Conservation (phyloP, 2,113 vertebrate genomes). For the Myotis davidii region DNA sequence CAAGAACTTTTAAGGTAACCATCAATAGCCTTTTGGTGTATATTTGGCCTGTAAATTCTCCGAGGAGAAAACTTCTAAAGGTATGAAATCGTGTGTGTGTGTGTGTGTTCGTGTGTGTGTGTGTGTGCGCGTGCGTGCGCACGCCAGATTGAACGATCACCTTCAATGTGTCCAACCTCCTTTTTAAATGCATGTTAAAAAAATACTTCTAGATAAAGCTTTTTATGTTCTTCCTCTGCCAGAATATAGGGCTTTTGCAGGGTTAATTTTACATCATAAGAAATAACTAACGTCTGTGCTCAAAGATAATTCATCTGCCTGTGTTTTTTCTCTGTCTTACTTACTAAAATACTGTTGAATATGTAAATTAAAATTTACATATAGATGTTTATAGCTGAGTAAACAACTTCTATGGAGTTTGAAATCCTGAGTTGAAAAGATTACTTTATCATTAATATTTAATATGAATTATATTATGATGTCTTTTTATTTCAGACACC, state of each 20-base stretch:
- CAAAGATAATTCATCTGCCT: slow-evolving; percentile 68
- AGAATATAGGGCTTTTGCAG: slow-evolving; percentile 53
- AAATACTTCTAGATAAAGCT: slow-evolving; percentile 34
- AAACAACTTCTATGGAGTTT: slow-evolving; percentile 66
- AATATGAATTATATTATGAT: slow-evolving; percentile 33
- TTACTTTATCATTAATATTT: slow-evolving; percentile 58
- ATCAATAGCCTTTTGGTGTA: not conserved
- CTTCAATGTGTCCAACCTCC: not conserved
- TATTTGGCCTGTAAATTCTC: slow-evolving; percentile 34
- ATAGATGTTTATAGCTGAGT: slow-evolving; percentile 58
- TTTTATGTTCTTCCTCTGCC: slow-evolving; percentile 1
- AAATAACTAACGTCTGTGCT: slow-evolving; percentile 61
- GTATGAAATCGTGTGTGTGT: slow-evolving; percentile 24
- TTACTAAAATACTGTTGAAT: slow-evolving; percentile 68
- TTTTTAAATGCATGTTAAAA: slow-evolving; percentile 49
- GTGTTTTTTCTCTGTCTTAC: slow-evolving; percentile 45
- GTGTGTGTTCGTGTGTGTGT: not conserved
- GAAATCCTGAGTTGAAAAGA: slow-evolving; percentile 60
- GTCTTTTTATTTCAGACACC: slow-evolving; percentile 50
- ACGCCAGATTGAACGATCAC: slow-evolving; percentile 14
- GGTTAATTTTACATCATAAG: slow-evolving; percentile 64
- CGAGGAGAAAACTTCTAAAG: slow-evolving; percentile 67
- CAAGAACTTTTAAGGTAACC: slow-evolving; percentile 31
- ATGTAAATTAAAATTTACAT: slow-evolving; percentile 69
- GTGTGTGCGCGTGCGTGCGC: not conserved